These are phyloP conservation scores for Neofelis nebulosa DNA, from an alignment of 2,113 vertebrate species.

Conservation along the genomic window DNA sequence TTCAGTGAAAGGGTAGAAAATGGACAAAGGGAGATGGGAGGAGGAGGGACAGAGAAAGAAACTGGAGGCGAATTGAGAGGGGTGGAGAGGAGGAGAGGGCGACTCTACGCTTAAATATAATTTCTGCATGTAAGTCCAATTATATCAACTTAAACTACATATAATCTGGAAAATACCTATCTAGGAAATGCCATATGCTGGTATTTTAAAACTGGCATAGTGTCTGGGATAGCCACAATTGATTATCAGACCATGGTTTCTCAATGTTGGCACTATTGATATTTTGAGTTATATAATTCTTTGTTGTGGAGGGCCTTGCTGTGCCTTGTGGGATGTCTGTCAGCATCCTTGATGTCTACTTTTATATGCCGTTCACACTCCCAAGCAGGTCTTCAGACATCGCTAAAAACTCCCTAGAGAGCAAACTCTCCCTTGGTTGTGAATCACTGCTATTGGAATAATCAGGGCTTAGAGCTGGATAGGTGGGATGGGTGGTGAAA, in stretches of 20 bases:
- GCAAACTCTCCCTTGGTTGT: neutral
- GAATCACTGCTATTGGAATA: neutral
- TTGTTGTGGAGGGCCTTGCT: neutral
- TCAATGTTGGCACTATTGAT: neutral
- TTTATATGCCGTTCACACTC: neutral
- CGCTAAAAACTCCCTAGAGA: neutral
- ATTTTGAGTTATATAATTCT: neutral
- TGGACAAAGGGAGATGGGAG: neutral
- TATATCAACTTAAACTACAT: neutral
- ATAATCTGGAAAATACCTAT: neutral
- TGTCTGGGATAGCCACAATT: neutral
- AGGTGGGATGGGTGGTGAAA: rapidly evolving
- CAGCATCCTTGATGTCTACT: neutral
- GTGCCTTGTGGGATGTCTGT: neutral
- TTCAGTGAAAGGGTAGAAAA: neutral
- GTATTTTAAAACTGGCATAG: neutral
- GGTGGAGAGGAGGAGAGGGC: neutral
- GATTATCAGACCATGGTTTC: neutral
- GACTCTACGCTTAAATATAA: neutral
- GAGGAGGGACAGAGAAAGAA: neutral
- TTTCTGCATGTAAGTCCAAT: neutral
- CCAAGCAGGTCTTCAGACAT: neutral
- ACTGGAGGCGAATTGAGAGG: neutral
- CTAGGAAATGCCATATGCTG: neutral
- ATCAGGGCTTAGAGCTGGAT: neutral